Conservation (phyloP, 2,888 invertebrate species). For the Sinotaia quadrata region DNA sequence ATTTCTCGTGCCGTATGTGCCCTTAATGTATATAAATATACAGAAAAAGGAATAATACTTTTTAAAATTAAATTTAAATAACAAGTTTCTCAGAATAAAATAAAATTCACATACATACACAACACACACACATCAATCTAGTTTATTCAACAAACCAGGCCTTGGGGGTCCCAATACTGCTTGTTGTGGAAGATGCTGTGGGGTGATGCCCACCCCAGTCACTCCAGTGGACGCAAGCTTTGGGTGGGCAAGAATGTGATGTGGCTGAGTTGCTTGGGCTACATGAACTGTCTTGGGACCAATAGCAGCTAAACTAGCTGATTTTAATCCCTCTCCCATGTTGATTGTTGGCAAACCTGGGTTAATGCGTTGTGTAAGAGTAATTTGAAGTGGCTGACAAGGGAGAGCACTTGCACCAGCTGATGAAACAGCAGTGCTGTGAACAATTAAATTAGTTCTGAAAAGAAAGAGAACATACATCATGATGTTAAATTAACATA, state of each 20-base stretch:
- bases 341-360: neutral
- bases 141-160: neutral
- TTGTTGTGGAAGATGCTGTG: constrained; percentile 11
- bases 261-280: neutral
- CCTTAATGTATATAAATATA: too few species aligned
- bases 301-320: neutral
- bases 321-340: neutral
- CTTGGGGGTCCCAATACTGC: constrained; percentile 5
- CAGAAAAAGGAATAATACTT: too few species aligned
- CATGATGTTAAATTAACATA: too few species aligned
- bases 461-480: neutral
- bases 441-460: constrained; percentile 24
- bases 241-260: neutral
- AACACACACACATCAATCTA: neutral
- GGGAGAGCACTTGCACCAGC: neutral
- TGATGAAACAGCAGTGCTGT: neutral
- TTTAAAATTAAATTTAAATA: too few species aligned
- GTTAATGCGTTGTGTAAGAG: constrained; percentile 20
- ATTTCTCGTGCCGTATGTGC: too few species aligned
- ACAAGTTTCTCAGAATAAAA: too few species aligned
- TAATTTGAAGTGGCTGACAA: constrained; percentile 16
- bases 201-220: neutral
- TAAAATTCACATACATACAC: neutral
- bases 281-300: constrained; percentile 17
- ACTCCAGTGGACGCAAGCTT: neutral